Evolutionary conservation across 1,140 invertebrate species (phyloP), one percentile per base, ranked within the genome.

Genomic region (Philotrypesis tridentata): DNA sequence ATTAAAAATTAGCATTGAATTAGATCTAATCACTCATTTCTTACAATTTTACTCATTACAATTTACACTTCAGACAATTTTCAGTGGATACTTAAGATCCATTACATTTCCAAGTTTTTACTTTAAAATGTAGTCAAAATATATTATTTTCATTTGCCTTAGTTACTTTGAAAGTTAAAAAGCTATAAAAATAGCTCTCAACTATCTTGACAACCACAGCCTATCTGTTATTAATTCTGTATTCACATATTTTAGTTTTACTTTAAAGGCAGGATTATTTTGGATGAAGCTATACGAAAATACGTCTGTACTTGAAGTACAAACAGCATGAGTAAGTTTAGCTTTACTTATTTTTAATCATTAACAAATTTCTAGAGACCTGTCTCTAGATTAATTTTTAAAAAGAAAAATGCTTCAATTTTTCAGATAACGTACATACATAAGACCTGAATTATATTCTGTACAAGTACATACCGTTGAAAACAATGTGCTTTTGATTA

Each of bases 181-280:
- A 92, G 90, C 90, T 92, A 91, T 91, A 92, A 91, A 92, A 91
- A 92, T 92, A 91, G 90, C 90, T 90, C 87, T 87, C 84, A 90
- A 87, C 85, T 87, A 89, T 88, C 83, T 85, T 88, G 84, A 89
- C 87, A 90, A 83, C 90, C 90, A 92, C 90, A 92, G 90, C 91
- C 90, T 88, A 86, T 90, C 85, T 87, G 70, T 90, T 89, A 87
- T 87, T 89, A 87, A 86, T 85, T 85, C 74, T 85, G 84, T 88
- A 89, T 87, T 89, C 83, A 86, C 83, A 89, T 87, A 87, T 25
- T 78, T 87, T 88, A 89, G 76, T 79, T 89, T 80, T 82, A 82
- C 60, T 86, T 86, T 86, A 87, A 91, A 92, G 90, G 90, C 89
- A 91, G 89, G 89, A 91, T 89, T 89, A 90, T 87, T 88, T 85